A percentile compares a stretch with the other conserved stretches of the same genome.
Conservation (phyloP, 92 coral and sea anemone species). For the Palythoa caribaeorum region DNA sequence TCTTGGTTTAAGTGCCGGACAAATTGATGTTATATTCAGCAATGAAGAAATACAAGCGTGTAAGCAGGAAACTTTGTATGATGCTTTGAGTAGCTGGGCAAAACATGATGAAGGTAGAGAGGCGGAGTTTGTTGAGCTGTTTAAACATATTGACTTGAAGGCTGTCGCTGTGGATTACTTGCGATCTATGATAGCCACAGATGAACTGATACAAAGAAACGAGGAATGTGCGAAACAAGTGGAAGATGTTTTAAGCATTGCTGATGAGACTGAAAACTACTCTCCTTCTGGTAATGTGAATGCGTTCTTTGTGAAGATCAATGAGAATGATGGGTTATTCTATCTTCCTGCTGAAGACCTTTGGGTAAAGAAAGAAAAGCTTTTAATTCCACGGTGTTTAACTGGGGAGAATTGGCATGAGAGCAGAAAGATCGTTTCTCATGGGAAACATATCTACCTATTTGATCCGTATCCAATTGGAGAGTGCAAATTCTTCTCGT, state of each 20-base stretch:
- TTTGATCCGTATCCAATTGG: conserved; percentile 41
- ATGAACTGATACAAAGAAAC: conserved; percentile 9
- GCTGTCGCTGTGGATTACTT: conserved; percentile 20
- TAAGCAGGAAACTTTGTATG: conserved; percentile 36
- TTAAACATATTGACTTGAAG: conserved; percentile 10
- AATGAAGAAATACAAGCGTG: conserved; percentile 26
- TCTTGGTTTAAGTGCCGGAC: neutral
- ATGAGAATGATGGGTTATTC: conserved; percentile 28
- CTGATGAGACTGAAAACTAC: conserved; percentile 11
- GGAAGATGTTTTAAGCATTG: neutral
- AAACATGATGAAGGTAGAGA: conserved; percentile 3
- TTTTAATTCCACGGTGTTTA: conserved; percentile 32
- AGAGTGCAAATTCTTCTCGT: conserved; percentile 30
- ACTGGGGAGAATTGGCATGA: conserved; percentile 42
- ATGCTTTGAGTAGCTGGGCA: conserved; percentile 18
- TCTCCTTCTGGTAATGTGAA: conserved; percentile 1
- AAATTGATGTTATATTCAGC: conserved; percentile 14
- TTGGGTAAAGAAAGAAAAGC: conserved; percentile 12
- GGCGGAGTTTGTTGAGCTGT: neutral
- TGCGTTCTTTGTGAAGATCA: conserved; percentile 34
- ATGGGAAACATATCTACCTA: conserved; percentile 5
- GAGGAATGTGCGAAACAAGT: conserved; percentile 8
- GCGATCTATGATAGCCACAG: neutral
- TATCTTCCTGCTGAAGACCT: conserved; percentile 25
- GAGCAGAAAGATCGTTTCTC: conserved; percentile 30